These are phyloP conservation scores for Anhinga rufa DNA, from an alignment of 2,113 vertebrate species.

Conservation along the genomic window DNA sequence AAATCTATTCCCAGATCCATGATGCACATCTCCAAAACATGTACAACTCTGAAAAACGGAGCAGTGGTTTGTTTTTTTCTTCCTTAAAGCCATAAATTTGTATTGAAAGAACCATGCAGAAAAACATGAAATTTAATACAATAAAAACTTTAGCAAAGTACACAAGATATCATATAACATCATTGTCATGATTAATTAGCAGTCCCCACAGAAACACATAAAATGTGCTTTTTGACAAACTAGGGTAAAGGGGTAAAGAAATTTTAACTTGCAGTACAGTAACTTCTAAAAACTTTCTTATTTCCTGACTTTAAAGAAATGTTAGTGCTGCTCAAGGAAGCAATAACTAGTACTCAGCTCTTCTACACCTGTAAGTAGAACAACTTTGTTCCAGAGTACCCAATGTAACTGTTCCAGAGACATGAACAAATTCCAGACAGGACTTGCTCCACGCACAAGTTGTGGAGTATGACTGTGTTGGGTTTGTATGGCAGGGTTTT, in stretches of 20 bases:
- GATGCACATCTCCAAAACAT: background rate
- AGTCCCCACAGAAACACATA: background rate
- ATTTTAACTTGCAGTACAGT: background rate
- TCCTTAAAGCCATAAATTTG: background rate
- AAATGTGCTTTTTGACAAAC: background rate
- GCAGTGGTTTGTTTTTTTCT: background rate
- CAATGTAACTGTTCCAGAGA: background rate
- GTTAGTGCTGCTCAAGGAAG: background rate
- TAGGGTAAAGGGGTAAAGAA: background rate
- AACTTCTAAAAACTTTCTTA: background rate
- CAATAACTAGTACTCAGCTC: background rate
- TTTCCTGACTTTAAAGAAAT: background rate
- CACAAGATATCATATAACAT: background rate
- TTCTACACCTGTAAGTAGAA: background rate
- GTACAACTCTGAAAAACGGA: background rate
- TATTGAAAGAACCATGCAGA: background rate
- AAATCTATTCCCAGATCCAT: background rate
- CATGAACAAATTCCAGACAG: background rate
- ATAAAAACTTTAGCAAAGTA: background rate
- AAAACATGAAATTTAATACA: background rate
- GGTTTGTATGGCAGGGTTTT: background rate
- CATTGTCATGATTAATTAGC: background rate
- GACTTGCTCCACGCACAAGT: background rate
- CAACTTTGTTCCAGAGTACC: background rate
- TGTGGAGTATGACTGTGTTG: background rate